phyloP scores from a whole-genome alignment of 2,888 invertebrate species.

The Crossocerus cetratus region DNA sequence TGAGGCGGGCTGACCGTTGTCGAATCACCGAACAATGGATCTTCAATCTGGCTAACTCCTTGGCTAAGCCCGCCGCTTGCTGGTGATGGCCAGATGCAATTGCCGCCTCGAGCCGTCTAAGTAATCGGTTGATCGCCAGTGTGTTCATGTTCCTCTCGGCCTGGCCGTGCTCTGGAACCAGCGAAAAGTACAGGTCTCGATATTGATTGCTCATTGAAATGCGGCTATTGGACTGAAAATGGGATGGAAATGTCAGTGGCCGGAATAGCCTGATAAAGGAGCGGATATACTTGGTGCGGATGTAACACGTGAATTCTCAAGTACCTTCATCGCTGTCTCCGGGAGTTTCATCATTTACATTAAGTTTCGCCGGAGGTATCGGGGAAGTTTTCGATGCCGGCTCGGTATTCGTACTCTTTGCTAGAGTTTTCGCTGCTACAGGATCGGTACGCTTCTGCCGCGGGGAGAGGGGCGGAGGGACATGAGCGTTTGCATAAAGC shows the following conservation, averaged over 20 bases:
- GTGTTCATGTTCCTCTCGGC: conserved; percentile 78
- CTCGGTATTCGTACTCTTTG: conserved; percentile 10
- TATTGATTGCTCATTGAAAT: no score
- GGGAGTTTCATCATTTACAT: conserved; percentile 26
- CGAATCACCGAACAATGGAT: conserved; percentile 85
- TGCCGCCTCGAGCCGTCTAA: conserved; percentile 86
- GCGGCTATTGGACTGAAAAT: neutral
- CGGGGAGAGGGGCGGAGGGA: conserved; percentile 35
- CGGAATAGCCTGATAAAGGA: no score
- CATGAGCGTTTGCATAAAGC: conserved; percentile 65
- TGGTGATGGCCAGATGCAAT: conserved; percentile 87
- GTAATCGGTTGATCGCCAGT: conserved; percentile 81
- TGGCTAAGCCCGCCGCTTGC: conserved; percentile 86
- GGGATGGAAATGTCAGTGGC: neutral
- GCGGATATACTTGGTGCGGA: no score
- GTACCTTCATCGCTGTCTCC: conserved; percentile 45
- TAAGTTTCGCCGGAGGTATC: conserved; percentile 9
- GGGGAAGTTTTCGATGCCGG: neutral
- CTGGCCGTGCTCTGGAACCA: conserved; percentile 41
- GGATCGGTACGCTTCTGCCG: conserved; percentile 30
- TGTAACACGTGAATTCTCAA: no score
- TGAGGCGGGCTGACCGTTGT: conserved; percentile 68
- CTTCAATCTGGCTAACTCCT: conserved; percentile 86
- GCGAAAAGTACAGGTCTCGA: neutral
- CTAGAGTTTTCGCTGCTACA: conserved; percentile 5